These are phyloP conservation scores for Pollachius pollachius DNA, from an alignment of 2,113 vertebrate species.

Conservation along the genomic window DNA sequence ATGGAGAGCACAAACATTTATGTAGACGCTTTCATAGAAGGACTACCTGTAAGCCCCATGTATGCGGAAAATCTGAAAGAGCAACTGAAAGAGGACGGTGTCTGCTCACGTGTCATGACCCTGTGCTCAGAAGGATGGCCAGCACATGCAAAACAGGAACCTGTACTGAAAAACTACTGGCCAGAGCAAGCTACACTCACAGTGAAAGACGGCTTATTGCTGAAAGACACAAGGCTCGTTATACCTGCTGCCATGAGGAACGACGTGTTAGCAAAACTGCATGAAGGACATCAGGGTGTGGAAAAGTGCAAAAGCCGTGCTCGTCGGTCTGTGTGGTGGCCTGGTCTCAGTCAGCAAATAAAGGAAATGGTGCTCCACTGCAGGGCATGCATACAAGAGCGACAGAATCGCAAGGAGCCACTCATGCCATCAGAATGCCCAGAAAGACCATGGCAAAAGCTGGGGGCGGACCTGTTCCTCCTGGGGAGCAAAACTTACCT, in stretches of 20 bases:
- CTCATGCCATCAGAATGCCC: not conserved
- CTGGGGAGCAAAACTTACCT: not conserved
- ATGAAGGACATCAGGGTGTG: too few relatives aligned
- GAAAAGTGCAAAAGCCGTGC: too few relatives aligned
- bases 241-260: too few relatives aligned
- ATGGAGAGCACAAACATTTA: slow-evolving; percentile 27
- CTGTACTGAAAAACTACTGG: slow-evolving; percentile 2
- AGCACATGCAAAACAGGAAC: slow-evolving; percentile 1
- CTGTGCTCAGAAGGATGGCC: slow-evolving; percentile 9
- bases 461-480: slow-evolving; percentile 1
- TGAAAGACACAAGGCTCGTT: too few relatives aligned
- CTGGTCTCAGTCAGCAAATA: not conserved
- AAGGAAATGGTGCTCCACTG: not conserved
- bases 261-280: too few relatives aligned
- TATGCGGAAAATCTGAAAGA: not conserved
- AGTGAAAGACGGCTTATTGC: not conserved
- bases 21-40: slow-evolving; percentile 10
- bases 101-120: not conserved
- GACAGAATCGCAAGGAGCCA: not conserved
- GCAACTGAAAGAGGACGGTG: not conserved
- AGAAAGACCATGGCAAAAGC: not conserved
- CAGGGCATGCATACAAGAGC: too few relatives aligned
- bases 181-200: not conserved
- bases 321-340: too few relatives aligned
- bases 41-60: slow-evolving; percentile 6